phyloP scores from a whole-genome alignment of 2,797 vertebrate species.

The Scyliorhinus canicula region DNA sequence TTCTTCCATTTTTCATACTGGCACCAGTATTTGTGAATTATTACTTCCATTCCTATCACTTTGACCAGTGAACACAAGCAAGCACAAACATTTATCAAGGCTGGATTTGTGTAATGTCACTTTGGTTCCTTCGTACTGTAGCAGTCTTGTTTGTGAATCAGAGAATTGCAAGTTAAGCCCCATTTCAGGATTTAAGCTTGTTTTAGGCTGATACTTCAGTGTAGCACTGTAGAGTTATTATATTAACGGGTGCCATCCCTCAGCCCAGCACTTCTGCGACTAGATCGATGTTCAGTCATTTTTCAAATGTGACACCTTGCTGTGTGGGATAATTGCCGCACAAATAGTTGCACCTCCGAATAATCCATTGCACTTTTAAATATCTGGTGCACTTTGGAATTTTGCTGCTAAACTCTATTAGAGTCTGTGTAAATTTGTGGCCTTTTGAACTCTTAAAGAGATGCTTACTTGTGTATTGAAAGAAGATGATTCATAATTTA shows the following conservation, averaged over 20 bases:
- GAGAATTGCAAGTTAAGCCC: background rate
- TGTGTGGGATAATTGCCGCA: background rate
- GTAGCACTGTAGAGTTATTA: background rate
- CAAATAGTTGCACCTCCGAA: background rate
- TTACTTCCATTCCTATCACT: background rate
- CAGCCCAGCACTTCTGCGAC: background rate
- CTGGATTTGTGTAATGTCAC: background rate
- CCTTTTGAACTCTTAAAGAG: background rate
- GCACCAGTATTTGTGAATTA: slow-evolving; percentile 49
- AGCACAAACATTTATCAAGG: background rate
- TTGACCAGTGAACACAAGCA: background rate
- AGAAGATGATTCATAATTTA: background rate
- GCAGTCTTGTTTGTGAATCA: background rate
- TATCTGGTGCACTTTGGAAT: background rate
- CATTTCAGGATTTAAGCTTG: background rate
- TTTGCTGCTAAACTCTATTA: background rate
- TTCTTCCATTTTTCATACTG: background rate
- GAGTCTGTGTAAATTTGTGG: background rate
- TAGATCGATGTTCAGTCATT: background rate
- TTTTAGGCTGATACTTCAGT: background rate
- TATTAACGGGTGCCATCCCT: background rate
- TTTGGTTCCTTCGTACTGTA: background rate
- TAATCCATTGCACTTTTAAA: too few species aligned
- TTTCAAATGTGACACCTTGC: background rate
- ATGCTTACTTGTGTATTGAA: background rate